Base-by-base conservation (phyloP, 2,113 vertebrate species). In the Eubucco bourcierii region DNA sequence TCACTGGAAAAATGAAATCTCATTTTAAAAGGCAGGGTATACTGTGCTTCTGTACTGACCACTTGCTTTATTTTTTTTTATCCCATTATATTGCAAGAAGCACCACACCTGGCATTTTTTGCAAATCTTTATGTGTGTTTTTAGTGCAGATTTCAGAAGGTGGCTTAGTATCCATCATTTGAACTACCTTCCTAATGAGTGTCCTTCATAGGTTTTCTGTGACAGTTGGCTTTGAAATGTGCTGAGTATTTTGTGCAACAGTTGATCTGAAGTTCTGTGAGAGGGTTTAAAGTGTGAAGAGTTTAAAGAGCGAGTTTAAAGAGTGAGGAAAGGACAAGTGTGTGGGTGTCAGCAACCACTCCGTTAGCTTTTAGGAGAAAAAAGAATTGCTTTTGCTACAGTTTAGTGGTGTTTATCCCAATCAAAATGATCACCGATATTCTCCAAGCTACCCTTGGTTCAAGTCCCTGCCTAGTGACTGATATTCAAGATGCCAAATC, bases 341-440 rank as follows among this genome's bases (percentile, higher is more conserved):
- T 15, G 85, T 67, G 78, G 85, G 63, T 73, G 79, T 85, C 78
- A 91, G 66, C 59, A 92, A 87, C 65, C 44, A 46, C 15, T 82
- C 52, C 87, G 70, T n/a, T 85, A 19, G 1, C 19, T 74, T 60
- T 79, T 31, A 55, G 12, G 39, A 94, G 46, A 80, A 37, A 92
- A 92, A 88, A 86, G 41, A 93, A 61, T n/a, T 75, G 71, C 37
- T 87, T 88, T 95, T 83, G n/a, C 76, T 87, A 41, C 2, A 12
- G 12, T 73, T 94, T 82, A 80, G 19, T 52, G 37, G 14, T 37
- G 41, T 61, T 94, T 80, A 56, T 59, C 25, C 37, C 61, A 75
- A 61, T 60, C n/a, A 58, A 52, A 82, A 89, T 0, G 34, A 41
- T 76, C 76, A 78, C 58, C 33, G 33, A 56, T 87, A 88, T 33